A percentile compares a stretch with the other conserved stretches of the same genome.
Evolutionary conservation across 1,140 invertebrate genomes (phyloP).

Genomic region (Megathymus violae): DNA sequence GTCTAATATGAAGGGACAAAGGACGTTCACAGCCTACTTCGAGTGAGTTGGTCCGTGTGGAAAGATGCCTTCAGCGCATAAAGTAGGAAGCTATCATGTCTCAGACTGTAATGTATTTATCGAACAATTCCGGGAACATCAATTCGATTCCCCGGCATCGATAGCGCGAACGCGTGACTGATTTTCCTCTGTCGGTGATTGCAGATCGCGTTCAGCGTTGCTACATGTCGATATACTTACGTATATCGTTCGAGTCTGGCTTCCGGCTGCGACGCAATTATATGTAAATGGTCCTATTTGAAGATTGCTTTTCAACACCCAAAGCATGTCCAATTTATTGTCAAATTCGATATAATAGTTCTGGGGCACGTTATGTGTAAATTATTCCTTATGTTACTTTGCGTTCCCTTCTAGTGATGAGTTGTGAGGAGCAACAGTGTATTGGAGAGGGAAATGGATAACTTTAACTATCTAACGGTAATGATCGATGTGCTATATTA

Average conservation of each 20-base stretch:
- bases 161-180: conserved; percentile 23
- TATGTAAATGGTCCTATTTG: no score
- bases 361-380: no score
- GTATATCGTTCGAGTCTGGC: neutral
- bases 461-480: neutral
- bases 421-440: no score
- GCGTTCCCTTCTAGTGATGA: no score
- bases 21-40: conserved; percentile 6
- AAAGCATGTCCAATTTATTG: no score
- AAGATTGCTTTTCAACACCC: no score
- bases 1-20: conserved; percentile 34
- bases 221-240: neutral
- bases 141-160: conserved; percentile 15
- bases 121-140: conserved; percentile 28
- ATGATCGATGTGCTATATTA: conserved; percentile 6
- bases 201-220: conserved; percentile 3
- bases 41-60: conserved; percentile 27
- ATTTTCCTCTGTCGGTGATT: conserved; percentile 16
- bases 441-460: no score
- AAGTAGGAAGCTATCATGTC: conserved; percentile 30
- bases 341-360: no score
- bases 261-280: no score
- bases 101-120: conserved; percentile 30
- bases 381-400: no score
- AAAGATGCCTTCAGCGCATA: conserved; percentile 6